Conservation (phyloP, 2,797 vertebrate species). For the Hippopotamyrus pictus region DNA sequence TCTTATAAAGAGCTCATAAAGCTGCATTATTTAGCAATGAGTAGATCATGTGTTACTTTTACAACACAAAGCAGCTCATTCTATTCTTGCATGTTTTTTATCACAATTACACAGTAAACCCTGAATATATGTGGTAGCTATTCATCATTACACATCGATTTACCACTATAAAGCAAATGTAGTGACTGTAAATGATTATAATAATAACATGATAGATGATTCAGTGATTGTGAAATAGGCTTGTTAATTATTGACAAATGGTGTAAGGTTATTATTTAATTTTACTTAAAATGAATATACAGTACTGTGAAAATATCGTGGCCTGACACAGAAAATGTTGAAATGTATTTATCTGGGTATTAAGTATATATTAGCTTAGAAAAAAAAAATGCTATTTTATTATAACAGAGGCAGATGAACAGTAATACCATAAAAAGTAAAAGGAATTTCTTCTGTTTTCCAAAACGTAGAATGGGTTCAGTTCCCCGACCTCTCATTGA, state of each 20-base stretch:
- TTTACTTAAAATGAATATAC: background rate
- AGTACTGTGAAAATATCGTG: background rate
- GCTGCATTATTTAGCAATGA: background rate
- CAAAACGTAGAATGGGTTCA: background rate
- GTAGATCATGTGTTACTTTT: background rate
- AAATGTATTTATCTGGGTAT: background rate
- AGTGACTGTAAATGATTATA: background rate
- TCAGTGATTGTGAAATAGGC: background rate
- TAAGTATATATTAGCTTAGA: background rate
- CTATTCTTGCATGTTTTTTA: background rate
- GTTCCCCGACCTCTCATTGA: background rate
- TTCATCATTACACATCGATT: background rate
- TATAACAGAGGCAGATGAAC: background rate
- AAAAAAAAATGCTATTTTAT: background rate
- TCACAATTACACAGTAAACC: background rate
- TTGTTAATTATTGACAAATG: slow-evolving; percentile 4
- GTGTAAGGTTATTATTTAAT: background rate
- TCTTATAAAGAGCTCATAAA: background rate
- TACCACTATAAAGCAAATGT: background rate
- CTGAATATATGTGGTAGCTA: background rate
- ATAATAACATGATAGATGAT: background rate
- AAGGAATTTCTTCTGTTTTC: background rate
- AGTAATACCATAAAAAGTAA: background rate
- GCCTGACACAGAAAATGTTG: background rate
- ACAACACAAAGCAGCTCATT: background rate